A percentile compares a stretch with the other conserved stretches of the same genome.
These are phyloP conservation scores for Trichopria drosophilae DNA, from an alignment of 2,888 invertebrate genomes.

Conservation along the genomic window DNA sequence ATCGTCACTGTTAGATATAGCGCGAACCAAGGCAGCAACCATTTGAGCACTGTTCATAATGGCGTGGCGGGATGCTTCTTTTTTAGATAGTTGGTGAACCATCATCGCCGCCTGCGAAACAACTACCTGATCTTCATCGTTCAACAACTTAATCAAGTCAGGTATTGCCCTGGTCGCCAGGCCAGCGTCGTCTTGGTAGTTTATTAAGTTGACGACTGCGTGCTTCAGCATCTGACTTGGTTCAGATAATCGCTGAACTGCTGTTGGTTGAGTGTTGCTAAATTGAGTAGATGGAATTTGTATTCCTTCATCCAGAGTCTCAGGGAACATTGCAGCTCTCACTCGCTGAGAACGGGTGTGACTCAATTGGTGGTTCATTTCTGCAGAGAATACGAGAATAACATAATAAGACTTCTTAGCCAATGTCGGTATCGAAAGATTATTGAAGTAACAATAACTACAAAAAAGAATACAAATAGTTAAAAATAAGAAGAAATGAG, in stretches of 20 bases:
- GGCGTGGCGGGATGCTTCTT: constrained; percentile 94
- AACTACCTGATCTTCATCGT: constrained; percentile 94
- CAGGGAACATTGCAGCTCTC: constrained; percentile 98
- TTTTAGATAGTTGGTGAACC: constrained; percentile 99
- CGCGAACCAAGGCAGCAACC: constrained; percentile 93
- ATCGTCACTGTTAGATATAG: constrained; percentile 94
- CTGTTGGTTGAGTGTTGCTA: constrained; percentile 91
- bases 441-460: too few relatives aligned
- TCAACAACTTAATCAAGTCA: constrained; percentile 92
- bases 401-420: too few relatives aligned
- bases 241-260: constrained; percentile 92
- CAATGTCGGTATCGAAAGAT: too few relatives aligned
- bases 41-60: constrained; percentile 96
- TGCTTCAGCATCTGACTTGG: constrained; percentile 97
- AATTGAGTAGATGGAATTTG: constrained; percentile 96
- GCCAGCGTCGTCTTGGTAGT: constrained; percentile 98
- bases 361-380: constrained; percentile 94
- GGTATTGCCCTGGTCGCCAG: constrained; percentile 94
- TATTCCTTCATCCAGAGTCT: constrained; percentile 94
- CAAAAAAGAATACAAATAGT: too few relatives aligned
- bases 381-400: constrained; percentile 55
- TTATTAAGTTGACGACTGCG: constrained; percentile 97
- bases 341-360: constrained; percentile 96
- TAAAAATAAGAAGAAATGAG: not conserved
- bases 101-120: constrained; percentile 99